phyloP scores from a whole-genome alignment of 2,113 vertebrate species.

The Elaphurus davidianus region DNA sequence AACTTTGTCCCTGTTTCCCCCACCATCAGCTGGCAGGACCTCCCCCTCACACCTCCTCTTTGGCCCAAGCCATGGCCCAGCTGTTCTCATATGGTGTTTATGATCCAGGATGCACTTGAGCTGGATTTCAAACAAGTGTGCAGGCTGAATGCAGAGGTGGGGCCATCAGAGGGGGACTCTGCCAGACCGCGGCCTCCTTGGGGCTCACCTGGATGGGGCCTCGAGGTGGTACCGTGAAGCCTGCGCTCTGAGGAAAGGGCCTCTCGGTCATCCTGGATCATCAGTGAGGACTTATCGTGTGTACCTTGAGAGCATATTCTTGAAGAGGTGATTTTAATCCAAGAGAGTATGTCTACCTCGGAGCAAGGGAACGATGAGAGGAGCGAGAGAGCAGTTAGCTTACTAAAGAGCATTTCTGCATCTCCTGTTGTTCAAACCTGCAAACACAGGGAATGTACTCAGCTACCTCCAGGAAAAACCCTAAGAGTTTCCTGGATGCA shows the following conservation, averaged over 20 bases:
- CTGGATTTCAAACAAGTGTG: not conserved
- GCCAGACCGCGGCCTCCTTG: not conserved
- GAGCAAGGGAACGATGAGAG: not conserved
- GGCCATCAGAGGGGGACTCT: not conserved
- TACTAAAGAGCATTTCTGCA: not conserved
- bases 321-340: not conserved
- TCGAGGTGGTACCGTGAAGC: not conserved
- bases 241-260: not conserved
- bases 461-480: not conserved
- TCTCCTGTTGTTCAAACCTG: too few species aligned
- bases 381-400: not conserved
- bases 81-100: not conserved
- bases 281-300: not conserved
- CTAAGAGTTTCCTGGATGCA: not conserved
- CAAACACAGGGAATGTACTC: too few species aligned
- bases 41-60: not conserved
- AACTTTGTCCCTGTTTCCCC: not conserved
- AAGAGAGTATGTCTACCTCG: not conserved
- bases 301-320: not conserved
- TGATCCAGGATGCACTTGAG: not conserved
- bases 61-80: not conserved
- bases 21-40: fast-evolving
- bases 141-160: fast-evolving
- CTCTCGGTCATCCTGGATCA: not conserved
- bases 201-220: not conserved